Evolutionary conservation across 2,888 invertebrate species (phyloP), one percentile per base, ranked within the genome.

Genomic region (Drosophila kokeensis): DNA sequence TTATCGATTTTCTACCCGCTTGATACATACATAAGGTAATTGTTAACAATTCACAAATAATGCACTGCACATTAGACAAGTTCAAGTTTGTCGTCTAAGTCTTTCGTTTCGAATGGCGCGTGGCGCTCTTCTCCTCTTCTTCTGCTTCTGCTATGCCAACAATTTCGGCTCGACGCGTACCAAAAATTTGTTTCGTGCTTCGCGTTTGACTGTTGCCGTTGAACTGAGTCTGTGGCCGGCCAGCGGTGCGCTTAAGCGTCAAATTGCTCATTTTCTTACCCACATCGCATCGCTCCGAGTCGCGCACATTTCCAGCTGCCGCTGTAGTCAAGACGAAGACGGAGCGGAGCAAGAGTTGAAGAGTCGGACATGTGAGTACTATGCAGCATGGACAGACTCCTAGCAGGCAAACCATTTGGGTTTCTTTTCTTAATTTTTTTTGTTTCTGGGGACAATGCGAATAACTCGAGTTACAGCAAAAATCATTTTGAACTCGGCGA

Each of bases 1-100:
- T 52, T 34, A 38, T 49, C n/a, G 32, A 24, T 49, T 55, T 32
- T 8, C 40, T 24, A 13, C 24, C 48, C 40, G 29, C 27, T 21
- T 38, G 48, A 62, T 60, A 70, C 55, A 64, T 68, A 75, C 64
- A 54, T 59, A 55, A n/a, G 15, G 0, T 34, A 21, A 38, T 13
- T n/a, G 55, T 27, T 55, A 55, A 45, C 50, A 49, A 68, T 5
- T 49, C 68, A 57, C 65, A 53, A 53, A 68, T 49, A 65, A 34
- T 45, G 45, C 66, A 74, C 70, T 62, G 55, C 73, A 67, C 65
- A 40, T 45, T 15, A 13, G 34, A 68, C 83, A 91, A 91, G 91
- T 91, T 91, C 91, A 91, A 91, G 91, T 91, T 91, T 91, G 89
- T 86, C 65, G 83, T 82, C 82, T 75, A 81, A 89, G 82, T 87